Conservation (phyloP, 35 echinoderm and acorn worm genomes). For the Eucidaris tribuloides region DNA sequence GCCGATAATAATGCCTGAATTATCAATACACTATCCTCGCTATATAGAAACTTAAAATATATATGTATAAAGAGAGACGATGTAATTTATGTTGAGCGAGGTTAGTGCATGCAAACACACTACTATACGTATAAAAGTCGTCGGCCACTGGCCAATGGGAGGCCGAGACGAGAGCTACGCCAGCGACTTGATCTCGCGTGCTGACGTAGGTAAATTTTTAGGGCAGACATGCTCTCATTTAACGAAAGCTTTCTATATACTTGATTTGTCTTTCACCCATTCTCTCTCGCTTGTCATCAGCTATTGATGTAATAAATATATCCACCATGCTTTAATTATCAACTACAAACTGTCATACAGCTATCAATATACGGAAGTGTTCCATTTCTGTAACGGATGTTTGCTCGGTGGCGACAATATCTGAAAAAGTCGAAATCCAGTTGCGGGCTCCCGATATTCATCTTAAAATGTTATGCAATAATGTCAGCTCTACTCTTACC, state of each 20-base stretch:
- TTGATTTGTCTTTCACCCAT: too few relatives aligned
- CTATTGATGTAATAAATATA: not conserved
- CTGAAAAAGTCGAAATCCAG: too few relatives aligned
- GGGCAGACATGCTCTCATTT: not conserved
- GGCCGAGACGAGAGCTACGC: not conserved
- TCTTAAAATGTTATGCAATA: too few relatives aligned
- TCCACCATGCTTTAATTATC: constrained; percentile 20
- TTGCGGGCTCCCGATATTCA: too few relatives aligned
- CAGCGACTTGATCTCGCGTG: constrained; percentile 3
- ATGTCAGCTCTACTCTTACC: too few relatives aligned
- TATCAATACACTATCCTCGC: not conserved
- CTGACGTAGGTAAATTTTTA: constrained; percentile 7
- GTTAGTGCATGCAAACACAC: constrained; percentile 18
- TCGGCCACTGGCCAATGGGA: not conserved
- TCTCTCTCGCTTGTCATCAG: not conserved
- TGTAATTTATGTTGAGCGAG: constrained; percentile 18
- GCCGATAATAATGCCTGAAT: constrained; percentile 20
- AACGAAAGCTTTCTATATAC: not conserved
- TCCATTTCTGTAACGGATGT: too few relatives aligned
- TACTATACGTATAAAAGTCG: not conserved
- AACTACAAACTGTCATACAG: constrained; percentile 6
- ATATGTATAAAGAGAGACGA: constrained; percentile 14
- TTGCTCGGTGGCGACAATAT: too few relatives aligned
- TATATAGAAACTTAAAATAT: constrained; percentile 14
- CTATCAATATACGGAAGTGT: constrained; percentile 9